phyloP scores from a whole-genome alignment of 2,888 invertebrate genomes.

The Nineta flava region DNA sequence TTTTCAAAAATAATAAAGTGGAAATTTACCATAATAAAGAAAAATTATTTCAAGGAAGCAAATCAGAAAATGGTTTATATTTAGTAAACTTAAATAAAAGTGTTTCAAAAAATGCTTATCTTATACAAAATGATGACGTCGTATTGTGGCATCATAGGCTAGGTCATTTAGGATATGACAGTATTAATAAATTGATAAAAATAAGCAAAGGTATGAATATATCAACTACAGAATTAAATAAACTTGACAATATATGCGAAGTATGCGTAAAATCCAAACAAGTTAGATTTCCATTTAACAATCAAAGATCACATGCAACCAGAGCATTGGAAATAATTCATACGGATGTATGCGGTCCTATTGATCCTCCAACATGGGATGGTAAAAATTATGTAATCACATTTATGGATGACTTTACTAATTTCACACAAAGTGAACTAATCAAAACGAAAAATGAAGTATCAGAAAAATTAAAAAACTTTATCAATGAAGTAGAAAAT shows the following conservation, averaged over 20 bases:
- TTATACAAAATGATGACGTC: too few species aligned
- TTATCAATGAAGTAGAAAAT: conserved; percentile 11
- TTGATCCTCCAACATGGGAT: conserved; percentile 19
- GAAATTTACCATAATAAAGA: not conserved
- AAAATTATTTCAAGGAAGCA: not conserved
- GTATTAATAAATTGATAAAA: not conserved
- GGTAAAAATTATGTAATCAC: conserved; percentile 19
- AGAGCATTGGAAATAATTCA: conserved; percentile 21
- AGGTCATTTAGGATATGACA: not conserved
- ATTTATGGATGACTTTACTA: conserved; percentile 2
- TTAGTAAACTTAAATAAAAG: not conserved
- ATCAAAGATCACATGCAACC: conserved; percentile 16
- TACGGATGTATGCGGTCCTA: conserved; percentile 20
- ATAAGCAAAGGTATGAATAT: not conserved
- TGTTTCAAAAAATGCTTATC: not conserved
- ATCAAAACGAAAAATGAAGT: conserved; percentile 12
- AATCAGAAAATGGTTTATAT: conserved; percentile 1
- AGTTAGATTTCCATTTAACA: conserved; percentile 20
- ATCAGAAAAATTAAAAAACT: conserved; percentile 11
- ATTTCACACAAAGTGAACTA: conserved; percentile 8
- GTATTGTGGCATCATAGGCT: not conserved
- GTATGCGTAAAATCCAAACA: conserved; percentile 22
- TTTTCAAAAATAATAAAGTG: too few species aligned
- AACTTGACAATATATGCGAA: conserved; percentile 18
- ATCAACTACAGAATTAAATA: not conserved